Percentiles rank a stretch among this genome's conserved stretches.
Evolutionary conservation across 2,888 invertebrate genomes (phyloP).

Genomic region (Eurytoma adleriae): DNA sequence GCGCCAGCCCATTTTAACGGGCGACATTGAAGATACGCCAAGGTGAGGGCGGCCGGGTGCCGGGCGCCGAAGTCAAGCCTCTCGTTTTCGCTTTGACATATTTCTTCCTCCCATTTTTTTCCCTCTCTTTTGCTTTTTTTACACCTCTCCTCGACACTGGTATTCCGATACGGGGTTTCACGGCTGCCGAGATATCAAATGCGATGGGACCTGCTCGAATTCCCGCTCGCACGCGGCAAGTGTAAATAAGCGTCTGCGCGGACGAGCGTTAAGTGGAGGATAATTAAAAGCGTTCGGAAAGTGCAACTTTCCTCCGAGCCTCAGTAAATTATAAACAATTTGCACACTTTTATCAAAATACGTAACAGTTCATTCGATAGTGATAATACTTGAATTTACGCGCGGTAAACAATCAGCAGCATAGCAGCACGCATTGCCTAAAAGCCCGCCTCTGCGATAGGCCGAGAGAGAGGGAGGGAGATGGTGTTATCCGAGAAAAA

Average conservation of each 20-base stretch:
- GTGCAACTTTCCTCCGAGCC: no score
- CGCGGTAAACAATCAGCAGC: constrained; percentile 47
- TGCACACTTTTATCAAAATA: no score
- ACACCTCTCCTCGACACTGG: constrained; percentile 3
- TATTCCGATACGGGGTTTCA: constrained; percentile 15
- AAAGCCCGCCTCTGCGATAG: background rate
- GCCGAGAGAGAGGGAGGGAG: no score
- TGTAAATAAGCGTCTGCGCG: constrained; percentile 4
- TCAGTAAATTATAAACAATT: no score
- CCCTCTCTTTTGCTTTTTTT: background rate
- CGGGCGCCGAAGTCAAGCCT: constrained; percentile 14
- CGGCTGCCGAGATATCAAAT: background rate
- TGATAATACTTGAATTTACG: constrained; percentile 32
- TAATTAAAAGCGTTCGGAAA: background rate
- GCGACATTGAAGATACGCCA: constrained; percentile 68
- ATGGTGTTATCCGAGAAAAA: background rate
- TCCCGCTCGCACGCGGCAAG: background rate
- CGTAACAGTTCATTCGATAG: no score
- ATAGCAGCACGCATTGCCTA: constrained; percentile 41
- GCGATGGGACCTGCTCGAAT: background rate
- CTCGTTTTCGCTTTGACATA: constrained; percentile 42
- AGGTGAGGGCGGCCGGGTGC: constrained; percentile 40
- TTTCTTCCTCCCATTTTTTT: constrained; percentile 12
- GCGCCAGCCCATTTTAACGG: constrained; percentile 69
- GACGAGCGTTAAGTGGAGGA: background rate